Base-by-base conservation (phyloP, 2,888 invertebrate species). In the Peribatodes rhomboidaria region DNA sequence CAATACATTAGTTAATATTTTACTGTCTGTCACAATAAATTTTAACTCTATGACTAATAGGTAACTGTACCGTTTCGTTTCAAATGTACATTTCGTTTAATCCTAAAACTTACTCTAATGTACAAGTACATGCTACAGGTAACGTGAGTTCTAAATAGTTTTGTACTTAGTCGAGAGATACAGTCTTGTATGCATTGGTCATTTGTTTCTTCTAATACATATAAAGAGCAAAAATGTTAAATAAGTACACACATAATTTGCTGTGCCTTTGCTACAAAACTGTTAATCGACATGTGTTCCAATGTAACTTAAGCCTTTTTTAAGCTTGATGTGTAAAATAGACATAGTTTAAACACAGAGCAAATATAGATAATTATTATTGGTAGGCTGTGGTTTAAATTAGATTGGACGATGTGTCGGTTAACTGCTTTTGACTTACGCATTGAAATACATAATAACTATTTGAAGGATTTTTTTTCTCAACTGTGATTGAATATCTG, bases 151-250 rank as follows among this genome's bases (percentile, higher is more conserved):
- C 46, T 61, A 35, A 27, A 22, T 35, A 35, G 39, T 76, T 90
- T 90, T 91, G 91, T 91, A 92, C 92, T 91, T 86, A 90, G 77
- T 82, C 80, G 82, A 84, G 80, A 82, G 77, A 77, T 82, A 88
- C 90, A 92, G 92, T 92, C 92, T 92, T 89, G 82, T 87, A 82
- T 72, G 83, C 78, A 87, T 92, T 92, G 92, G 92, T 92, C 92
- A 86, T 84, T 84, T 78, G 73, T 81, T 74, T 69, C 76, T 74
- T 69, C 76, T 72, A 73, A 66, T 63, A 66, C 18, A 60, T 58
- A 54, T 22, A 56, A 39, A 49, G 16, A 13, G 14, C 1, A 16
- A 33, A 33, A 35, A 1, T n/a, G 44, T 4, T 44, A 16, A 31
- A 9, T 22, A n/a, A 8, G 6, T 31, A 42, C 27, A 54, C 3